Evolutionary conservation across 2,888 invertebrate species (phyloP), one percentile per base, ranked within the genome.

Genomic region (Eristalis arbustorum): DNA sequence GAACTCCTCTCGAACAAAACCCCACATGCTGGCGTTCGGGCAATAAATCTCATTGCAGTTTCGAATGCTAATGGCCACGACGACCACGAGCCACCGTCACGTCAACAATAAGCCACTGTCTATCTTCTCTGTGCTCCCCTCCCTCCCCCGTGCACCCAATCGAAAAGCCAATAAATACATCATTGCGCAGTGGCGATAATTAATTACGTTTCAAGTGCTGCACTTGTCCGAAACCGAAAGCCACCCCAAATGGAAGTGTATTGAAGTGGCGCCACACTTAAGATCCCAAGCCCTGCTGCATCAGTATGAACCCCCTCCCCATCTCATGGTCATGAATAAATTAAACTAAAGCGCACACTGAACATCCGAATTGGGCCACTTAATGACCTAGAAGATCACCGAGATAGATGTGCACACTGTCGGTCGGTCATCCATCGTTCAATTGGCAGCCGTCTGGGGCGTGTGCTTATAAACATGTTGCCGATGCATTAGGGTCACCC

Each of bases 181-280:
- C 85, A 81, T 73, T 77, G 81, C 73, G 68, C 61, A n/a, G 73
- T 61, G 56, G 69, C 23, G 40, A 77, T 62, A 85, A 81, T 81
- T 85, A 85, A 85, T 85, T 85, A 77, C 59, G 61, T 74, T 85
- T 85, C 85, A 81, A 85, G 85, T 81, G 77, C 59, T 73, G 79
- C 84, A 84, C 76, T 80, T 76, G 72, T 59, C 84, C 31, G 6
- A 25, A 25, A 25, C 25, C 25, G 25, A 25, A n/a, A 25, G 25
- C 25, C 25, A 25, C 31, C 64, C 68, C 40, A 14, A 62, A 64
- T 62, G 59, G 11, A 40, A 67, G 69, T 64, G 34, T 34, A 31
- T 5, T 31, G 31, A 8, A 71, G 84, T 76, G 84, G 84, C 84
- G 84, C 81, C 84, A 84, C 84, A 84, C 84, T 81, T 40, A 40